phyloP scores from a whole-genome alignment of 2,888 invertebrate species.

The Actias luna region DNA sequence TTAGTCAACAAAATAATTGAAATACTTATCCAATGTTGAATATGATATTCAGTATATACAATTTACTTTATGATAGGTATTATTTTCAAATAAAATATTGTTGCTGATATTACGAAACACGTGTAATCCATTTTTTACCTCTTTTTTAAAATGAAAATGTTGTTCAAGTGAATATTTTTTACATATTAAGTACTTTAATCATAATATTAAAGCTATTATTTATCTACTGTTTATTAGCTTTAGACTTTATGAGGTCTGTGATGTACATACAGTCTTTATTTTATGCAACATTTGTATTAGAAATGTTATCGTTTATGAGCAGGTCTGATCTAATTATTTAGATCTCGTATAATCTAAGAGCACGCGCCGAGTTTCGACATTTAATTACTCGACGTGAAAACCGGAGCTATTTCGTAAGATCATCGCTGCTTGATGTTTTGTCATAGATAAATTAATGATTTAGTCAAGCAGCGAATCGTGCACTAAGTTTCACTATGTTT shows the following conservation, averaged over 20 bases:
- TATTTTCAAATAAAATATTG: too few species aligned
- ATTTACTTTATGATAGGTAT: too few species aligned
- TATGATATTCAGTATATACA: too few species aligned
- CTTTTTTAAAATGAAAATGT: too few species aligned
- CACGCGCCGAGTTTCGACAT: conserved; percentile 51
- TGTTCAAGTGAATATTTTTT: not conserved
- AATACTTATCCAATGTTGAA: too few species aligned
- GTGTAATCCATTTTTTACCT: too few species aligned
- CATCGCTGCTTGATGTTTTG: conserved; percentile 25
- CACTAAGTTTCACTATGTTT: conserved; percentile 8
- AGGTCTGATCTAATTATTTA: conserved; percentile 47
- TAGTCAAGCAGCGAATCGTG: conserved; percentile 11
- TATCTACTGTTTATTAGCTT: not conserved
- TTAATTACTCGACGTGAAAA: conserved; percentile 34
- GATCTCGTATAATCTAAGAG: conserved; percentile 48
- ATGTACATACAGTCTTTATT: conserved; percentile 10
- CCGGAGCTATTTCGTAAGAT: conserved; percentile 32
- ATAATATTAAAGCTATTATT: not conserved
- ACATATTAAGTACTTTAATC: not conserved
- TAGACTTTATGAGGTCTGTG: conserved; percentile 8
- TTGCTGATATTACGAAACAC: too few species aligned
- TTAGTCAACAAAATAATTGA: too few species aligned
- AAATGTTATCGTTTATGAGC: conserved; percentile 34
- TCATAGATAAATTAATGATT: conserved; percentile 21
- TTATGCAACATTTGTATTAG: not conserved